Percentiles rank a stretch among this genome's conserved stretches.
phyloP scores from a whole-genome alignment of 35 echinoderm and acorn worm species.

The Ptychodera flava region DNA sequence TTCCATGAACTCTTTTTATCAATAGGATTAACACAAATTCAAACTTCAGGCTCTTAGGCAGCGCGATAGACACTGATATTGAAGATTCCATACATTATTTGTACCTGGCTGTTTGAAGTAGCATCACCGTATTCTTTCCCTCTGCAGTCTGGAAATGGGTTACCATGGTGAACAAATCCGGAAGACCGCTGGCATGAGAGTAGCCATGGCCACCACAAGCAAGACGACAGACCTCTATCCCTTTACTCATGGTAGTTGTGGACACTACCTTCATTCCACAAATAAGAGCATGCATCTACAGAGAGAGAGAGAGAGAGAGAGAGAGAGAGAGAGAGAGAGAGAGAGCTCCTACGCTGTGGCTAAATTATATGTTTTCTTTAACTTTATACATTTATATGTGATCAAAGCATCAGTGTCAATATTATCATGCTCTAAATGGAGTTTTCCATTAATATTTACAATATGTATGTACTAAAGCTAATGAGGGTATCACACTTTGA shows the following conservation, averaged over 20 bases:
- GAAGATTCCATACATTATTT: too few relatives aligned
- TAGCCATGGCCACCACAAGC: slow-evolving; percentile 95
- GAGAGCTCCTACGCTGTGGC: too few relatives aligned
- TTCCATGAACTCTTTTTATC: too few relatives aligned
- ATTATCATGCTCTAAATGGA: too few relatives aligned
- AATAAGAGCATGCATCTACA: slow-evolving; percentile 80
- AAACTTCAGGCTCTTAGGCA: too few relatives aligned
- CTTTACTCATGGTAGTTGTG: slow-evolving; percentile 22
- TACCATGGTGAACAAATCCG: slow-evolving; percentile 59
- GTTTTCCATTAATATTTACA: too few relatives aligned
- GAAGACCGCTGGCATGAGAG: slow-evolving; percentile 84
- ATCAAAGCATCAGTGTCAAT: not conserved
- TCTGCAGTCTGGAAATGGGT: slow-evolving; percentile 69
- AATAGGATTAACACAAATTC: too few relatives aligned
- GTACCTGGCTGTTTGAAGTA: slow-evolving; percentile 92
- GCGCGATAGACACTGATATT: too few relatives aligned
- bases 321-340: not conserved
- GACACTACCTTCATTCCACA: slow-evolving; percentile 84
- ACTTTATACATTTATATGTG: not conserved
- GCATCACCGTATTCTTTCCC: slow-evolving; percentile 97
- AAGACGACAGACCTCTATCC: slow-evolving; percentile 67
- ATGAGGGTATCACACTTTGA: not conserved
- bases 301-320: not conserved
- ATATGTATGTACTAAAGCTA: too few relatives aligned
- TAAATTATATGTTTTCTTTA: not conserved